Evolutionary conservation across 2,113 vertebrate species (phyloP).

Genomic region (Lipophrys pholis): DNA sequence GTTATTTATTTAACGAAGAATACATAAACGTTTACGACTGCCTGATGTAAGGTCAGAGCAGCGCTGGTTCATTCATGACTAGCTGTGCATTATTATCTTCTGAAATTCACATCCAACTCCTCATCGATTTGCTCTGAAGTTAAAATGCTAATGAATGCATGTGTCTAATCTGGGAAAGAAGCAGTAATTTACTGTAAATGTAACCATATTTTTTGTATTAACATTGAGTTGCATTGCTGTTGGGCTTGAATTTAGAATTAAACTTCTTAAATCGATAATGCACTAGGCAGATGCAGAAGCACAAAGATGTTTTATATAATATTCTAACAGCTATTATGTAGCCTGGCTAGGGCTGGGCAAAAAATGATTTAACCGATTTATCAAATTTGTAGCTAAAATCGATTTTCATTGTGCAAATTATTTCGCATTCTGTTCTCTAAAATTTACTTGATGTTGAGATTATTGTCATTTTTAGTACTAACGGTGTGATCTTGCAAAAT

Average conservation of each 20-base stretch:
- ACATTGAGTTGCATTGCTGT: constrained; percentile 16
- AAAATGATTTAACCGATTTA: too few relatives aligned
- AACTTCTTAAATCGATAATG: constrained; percentile 52
- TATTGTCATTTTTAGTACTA: too few relatives aligned
- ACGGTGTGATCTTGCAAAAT: too few relatives aligned
- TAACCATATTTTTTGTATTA: constrained; percentile 1
- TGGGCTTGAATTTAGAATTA: constrained; percentile 29
- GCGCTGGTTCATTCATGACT: constrained; percentile 1
- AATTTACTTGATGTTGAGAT: too few relatives aligned
- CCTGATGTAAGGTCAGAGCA: neutral
- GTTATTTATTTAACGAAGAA: neutral
- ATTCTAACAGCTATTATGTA: constrained; percentile 12
- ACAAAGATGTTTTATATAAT: constrained; percentile 6
- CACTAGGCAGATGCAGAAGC: constrained; percentile 16
- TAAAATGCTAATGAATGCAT: constrained; percentile 2
- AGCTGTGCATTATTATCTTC: neutral
- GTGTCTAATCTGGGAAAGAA: constrained; percentile 6
- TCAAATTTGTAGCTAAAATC: too few relatives aligned
- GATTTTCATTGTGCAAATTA: too few relatives aligned
- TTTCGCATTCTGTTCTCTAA: too few relatives aligned
- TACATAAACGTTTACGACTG: neutral
- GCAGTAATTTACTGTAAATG: neutral
- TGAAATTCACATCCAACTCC: neutral
- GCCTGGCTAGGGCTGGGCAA: too few relatives aligned
- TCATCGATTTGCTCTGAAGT: constrained; percentile 7